A percentile compares a stretch with the other conserved stretches of the same genome.
phyloP scores from a whole-genome alignment of 2,888 invertebrate species.

The Euclidia mi region DNA sequence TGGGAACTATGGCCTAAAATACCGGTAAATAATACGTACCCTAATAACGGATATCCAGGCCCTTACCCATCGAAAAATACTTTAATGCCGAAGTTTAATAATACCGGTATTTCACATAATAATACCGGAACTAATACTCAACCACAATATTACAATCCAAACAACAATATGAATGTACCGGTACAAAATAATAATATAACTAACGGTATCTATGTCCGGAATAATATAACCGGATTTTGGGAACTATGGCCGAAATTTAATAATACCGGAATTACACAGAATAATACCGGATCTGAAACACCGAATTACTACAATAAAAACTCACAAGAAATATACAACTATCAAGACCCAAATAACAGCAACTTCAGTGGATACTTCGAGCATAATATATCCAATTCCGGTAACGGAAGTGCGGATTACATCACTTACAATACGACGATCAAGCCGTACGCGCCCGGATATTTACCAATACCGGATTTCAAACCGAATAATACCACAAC shows the following conservation, averaged over 20 bases:
- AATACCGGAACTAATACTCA: too few species aligned
- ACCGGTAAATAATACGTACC: not conserved
- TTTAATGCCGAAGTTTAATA: constrained; percentile 8
- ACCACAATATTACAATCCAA: too few species aligned
- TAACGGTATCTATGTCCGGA: not conserved
- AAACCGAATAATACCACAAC: not conserved
- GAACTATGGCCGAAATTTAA: too few species aligned
- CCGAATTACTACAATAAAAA: not conserved
- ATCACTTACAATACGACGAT: not conserved
- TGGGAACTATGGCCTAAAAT: too few species aligned
- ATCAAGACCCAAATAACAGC: constrained; percentile 35
- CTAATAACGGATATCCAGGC: not conserved
- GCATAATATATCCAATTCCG: not conserved
- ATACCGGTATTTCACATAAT: too few species aligned
- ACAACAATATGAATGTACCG: too few species aligned
- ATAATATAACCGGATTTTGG: too few species aligned
- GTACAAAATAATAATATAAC: not conserved
- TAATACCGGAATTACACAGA: not conserved
- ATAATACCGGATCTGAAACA: constrained; percentile 12
- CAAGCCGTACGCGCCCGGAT: constrained; percentile 9
- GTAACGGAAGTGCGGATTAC: constrained; percentile 3
- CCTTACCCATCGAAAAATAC: not conserved
- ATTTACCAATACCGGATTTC: constrained; percentile 12
- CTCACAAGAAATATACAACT: constrained; percentile 21
- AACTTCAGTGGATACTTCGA: constrained; percentile 28